These are phyloP conservation scores for Myiothlypis chrysogaster DNA, from an alignment of 2,797 vertebrate species.

Conservation along the genomic window DNA sequence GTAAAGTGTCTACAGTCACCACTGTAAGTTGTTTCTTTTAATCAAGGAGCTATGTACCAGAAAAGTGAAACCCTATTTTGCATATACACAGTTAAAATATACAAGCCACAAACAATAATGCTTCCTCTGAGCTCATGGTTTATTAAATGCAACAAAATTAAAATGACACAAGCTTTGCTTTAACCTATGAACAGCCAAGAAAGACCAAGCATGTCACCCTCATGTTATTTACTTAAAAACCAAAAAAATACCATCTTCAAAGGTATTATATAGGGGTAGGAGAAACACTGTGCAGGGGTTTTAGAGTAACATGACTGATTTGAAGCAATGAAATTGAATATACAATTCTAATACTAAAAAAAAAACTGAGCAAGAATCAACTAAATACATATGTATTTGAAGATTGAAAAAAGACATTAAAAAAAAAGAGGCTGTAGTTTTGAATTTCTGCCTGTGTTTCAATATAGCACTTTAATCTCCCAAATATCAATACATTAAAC, in stretches of 20 bases:
- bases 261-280: neutral
- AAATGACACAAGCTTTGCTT: neutral
- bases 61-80: conserved; percentile 56
- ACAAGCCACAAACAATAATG: neutral
- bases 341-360: neutral
- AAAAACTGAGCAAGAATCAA: neutral
- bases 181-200: neutral
- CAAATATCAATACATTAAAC: neutral
- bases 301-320: neutral
- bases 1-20: conserved; percentile 69
- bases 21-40: conserved; percentile 66
- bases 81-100: conserved; percentile 40
- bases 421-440: neutral
- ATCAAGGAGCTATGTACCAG: conserved; percentile 54
- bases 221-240: neutral
- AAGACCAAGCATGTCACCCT: neutral
- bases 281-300: neutral
- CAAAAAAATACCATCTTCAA: neutral
- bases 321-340: neutral
- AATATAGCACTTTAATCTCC: neutral
- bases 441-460: neutral
- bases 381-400: neutral
- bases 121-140: conserved; percentile 13
- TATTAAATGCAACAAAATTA: conserved; percentile 15
- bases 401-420: neutral